Percentiles rank a stretch among this genome's conserved stretches.
Evolutionary conservation across 2,113 vertebrate genomes (phyloP).

Genomic region (Lasiurus cinereus): DNA sequence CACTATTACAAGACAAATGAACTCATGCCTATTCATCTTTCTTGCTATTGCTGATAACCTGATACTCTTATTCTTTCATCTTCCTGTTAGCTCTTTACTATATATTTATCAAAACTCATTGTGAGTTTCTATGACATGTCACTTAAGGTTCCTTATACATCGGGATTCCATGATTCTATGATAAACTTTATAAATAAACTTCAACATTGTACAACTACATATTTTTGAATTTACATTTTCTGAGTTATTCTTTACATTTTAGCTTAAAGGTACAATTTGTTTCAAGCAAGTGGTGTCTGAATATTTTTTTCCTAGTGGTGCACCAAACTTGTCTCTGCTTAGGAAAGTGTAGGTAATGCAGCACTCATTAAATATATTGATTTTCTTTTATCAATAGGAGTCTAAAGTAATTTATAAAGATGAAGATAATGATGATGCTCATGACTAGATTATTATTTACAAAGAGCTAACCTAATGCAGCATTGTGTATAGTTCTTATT

Average conservation of each 20-base stretch:
- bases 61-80: not conserved
- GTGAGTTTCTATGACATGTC: not conserved
- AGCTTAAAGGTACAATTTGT: not conserved
- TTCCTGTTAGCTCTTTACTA: not conserved
- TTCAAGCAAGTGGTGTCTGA: not conserved
- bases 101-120: not conserved
- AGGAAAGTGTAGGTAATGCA: not conserved
- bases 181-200: not conserved
- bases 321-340: not conserved
- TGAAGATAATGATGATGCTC: not conserved
- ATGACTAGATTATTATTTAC: slow-evolving; percentile 5
- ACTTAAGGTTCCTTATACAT: not conserved
- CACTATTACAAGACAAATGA: not conserved
- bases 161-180: not conserved
- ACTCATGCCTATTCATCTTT: not conserved
- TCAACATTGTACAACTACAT: not conserved
- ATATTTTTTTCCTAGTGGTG: not conserved
- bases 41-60: not conserved
- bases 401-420: not conserved
- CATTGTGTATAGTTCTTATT: not conserved
- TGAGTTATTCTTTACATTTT: not conserved
- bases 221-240: slow-evolving; percentile 3
- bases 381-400: not conserved
- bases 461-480: not conserved
- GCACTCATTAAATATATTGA: not conserved